Evolutionary conservation across 2,113 vertebrate genomes (phyloP).

Genomic region (Rhineura floridana): DNA sequence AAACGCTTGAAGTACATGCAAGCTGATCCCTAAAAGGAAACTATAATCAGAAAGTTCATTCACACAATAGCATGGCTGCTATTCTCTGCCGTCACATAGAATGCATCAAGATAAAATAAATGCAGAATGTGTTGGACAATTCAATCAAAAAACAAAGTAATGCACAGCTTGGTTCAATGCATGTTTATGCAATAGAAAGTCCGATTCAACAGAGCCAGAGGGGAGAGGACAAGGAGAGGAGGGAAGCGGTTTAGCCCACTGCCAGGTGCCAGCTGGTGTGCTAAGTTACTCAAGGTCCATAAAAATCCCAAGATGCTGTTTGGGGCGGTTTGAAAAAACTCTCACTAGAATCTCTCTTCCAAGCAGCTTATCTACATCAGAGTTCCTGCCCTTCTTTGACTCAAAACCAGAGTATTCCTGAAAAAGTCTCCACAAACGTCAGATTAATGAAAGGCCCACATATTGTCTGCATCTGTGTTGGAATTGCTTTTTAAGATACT

Average conservation of each 20-base stretch:
- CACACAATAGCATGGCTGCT: background rate
- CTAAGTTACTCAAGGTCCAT: background rate
- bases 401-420: background rate
- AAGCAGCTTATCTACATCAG: background rate
- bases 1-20: conserved; percentile 96
- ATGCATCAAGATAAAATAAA: rapidly evolving
- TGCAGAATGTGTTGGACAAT: background rate
- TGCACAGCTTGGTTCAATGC: background rate
- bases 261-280: background rate
- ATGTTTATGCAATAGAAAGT: background rate
- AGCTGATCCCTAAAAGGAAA: conserved; percentile 86
- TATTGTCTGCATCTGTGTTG: too few relatives aligned
- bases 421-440: too few relatives aligned
- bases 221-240: background rate
- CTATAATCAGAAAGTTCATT: background rate
- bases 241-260: background rate
- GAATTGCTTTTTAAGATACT: too few relatives aligned
- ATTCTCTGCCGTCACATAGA: background rate
- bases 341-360: background rate
- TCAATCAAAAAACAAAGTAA: background rate
- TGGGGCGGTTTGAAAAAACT: background rate
- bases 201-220: background rate
- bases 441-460: background rate
- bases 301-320: background rate
- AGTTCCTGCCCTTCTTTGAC: background rate